Percentiles rank a stretch among this genome's conserved stretches.
These are phyloP conservation scores for Sphenodon punctatus DNA, from an alignment of 2,797 vertebrate genomes.

Conservation along the genomic window DNA sequence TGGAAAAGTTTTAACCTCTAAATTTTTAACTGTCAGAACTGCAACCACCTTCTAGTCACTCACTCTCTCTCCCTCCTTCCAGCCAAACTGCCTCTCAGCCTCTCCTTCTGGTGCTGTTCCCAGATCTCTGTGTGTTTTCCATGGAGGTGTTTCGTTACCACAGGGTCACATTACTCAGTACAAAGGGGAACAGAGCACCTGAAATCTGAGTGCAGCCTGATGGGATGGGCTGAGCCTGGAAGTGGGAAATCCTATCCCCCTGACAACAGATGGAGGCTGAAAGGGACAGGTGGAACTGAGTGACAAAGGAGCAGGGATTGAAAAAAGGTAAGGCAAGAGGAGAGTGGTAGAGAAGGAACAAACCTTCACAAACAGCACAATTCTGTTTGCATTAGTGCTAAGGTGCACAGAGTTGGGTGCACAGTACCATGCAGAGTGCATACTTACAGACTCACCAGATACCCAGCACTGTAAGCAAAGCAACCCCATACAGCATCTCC, in stretches of 20 bases:
- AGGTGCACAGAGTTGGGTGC: no score
- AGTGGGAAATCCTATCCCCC: neutral
- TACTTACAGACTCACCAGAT: no score
- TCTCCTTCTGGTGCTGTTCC: neutral
- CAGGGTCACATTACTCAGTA: neutral
- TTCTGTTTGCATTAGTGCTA: no score
- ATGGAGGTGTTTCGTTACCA: no score
- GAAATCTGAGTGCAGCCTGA: rapidly evolving
- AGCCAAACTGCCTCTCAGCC: rapidly evolving
- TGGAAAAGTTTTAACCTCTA: no score
- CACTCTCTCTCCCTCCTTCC: neutral
- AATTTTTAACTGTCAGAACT: no score
- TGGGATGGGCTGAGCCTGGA: neutral
- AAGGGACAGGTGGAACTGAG: no score
- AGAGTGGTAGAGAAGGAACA: neutral
- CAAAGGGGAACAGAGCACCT: rapidly evolving
- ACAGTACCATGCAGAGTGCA: no score
- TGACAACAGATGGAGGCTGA: neutral
- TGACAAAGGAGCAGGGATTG: rapidly evolving
- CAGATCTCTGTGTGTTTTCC: rapidly evolving
- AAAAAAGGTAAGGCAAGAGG: neutral
- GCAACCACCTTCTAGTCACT: no score
- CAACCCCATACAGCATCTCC: no score
- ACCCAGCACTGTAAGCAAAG: no score
- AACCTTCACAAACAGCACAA: neutral